Percentiles rank a stretch among this genome's conserved stretches.
These are phyloP conservation scores for Pantelozetes paolii DNA, from an alignment of 2,888 invertebrate species.

Conservation along the genomic window DNA sequence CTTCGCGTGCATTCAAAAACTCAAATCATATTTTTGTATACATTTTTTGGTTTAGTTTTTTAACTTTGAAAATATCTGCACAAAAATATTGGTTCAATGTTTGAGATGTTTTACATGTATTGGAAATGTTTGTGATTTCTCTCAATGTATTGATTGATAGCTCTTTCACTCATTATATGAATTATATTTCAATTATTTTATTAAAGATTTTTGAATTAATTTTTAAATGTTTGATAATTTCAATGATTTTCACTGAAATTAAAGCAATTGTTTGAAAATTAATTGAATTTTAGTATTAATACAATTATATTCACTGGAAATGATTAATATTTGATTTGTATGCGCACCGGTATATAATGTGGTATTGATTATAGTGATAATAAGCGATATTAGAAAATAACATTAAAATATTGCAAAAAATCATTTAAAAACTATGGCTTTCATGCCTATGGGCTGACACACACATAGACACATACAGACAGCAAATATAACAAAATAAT, in stretches of 20 bases:
- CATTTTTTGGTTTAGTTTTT: neutral
- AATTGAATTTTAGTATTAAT: too few relatives aligned
- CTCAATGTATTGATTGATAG: neutral
- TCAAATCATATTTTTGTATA: conserved; percentile 3
- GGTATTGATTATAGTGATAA: neutral
- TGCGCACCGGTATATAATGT: too few relatives aligned
- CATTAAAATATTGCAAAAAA: neutral
- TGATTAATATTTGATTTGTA: too few relatives aligned
- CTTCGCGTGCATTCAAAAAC: conserved; percentile 20
- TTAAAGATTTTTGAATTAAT: too few relatives aligned
- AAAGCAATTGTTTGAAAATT: too few relatives aligned
- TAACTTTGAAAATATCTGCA: neutral
- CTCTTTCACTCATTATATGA: neutral
- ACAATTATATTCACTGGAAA: too few relatives aligned
- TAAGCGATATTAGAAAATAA: neutral
- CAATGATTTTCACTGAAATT: neutral
- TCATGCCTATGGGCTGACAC: conserved; percentile 12
- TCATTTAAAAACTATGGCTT: too few relatives aligned
- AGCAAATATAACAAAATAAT: conserved; percentile 6
- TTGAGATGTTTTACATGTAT: neutral
- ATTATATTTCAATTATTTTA: too few relatives aligned
- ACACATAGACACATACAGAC: neutral
- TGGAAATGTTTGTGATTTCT: neutral
- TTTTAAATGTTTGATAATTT: neutral
- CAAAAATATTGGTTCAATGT: neutral